Percentiles rank a stretch among this genome's conserved stretches.
phyloP scores from a whole-genome alignment of 2,888 invertebrate species.

The Trachelus tabidus region DNA sequence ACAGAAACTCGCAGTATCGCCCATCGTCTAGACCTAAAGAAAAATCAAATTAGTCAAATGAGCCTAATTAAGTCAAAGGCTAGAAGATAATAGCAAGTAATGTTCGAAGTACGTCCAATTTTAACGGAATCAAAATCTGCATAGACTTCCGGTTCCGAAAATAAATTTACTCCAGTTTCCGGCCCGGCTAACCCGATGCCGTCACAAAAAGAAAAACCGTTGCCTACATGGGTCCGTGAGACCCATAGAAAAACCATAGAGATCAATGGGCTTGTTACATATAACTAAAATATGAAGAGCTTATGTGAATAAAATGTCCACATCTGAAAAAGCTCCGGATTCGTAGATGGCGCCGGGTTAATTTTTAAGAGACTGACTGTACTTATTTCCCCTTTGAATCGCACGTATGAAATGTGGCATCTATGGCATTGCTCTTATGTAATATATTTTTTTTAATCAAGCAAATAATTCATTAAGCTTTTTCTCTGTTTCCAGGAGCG shows the following conservation, averaged over 20 bases:
- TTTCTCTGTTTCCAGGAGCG: constrained; percentile 46
- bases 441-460: neutral
- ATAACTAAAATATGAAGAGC: too few relatives aligned
- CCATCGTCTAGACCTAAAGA: neutral
- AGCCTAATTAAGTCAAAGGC: neutral
- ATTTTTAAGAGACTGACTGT: neutral
- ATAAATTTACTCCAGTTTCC: too few relatives aligned
- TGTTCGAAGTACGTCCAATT: neutral
- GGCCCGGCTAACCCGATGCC: too few relatives aligned
- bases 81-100: neutral
- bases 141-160: too few relatives aligned
- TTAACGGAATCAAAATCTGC: neutral
- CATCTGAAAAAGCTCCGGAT: too few relatives aligned
- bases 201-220: too few relatives aligned
- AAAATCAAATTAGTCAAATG: neutral
- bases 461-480: neutral
- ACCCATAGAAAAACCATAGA: too few relatives aligned
- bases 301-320: too few relatives aligned
- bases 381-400: neutral
- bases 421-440: neutral
- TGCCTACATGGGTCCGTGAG: too few relatives aligned
- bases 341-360: too few relatives aligned
- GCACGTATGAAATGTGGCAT: neutral
- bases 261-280: too few relatives aligned
- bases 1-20: neutral